These are phyloP conservation scores for Drosophila formosana DNA, from an alignment of 2,888 invertebrate genomes.

Conservation along the genomic window DNA sequence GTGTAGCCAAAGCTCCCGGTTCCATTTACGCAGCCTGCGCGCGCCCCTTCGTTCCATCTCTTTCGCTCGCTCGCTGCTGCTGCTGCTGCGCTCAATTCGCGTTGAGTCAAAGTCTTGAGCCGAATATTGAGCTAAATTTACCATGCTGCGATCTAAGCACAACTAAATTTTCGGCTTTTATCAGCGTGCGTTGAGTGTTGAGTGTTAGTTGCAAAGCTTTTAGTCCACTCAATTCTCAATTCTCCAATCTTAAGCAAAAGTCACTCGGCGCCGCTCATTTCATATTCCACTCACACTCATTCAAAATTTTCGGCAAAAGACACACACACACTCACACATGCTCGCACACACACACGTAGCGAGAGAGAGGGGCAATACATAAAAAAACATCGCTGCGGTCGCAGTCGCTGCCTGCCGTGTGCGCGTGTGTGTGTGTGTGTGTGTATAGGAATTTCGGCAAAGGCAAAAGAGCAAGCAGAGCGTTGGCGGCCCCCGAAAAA, in stretches of 20 bases:
- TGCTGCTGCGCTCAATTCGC: background rate
- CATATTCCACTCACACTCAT: constrained; percentile 52
- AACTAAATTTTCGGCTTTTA: background rate
- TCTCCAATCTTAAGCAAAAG: constrained; percentile 29
- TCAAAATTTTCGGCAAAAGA: constrained; percentile 57
- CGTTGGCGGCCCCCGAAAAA: constrained; percentile 52
- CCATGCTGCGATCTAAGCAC: background rate
- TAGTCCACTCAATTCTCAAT: background rate
- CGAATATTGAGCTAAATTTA: background rate
- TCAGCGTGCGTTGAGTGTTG: constrained; percentile 3
- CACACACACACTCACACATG: constrained; percentile 20
- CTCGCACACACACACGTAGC: constrained; percentile 1
- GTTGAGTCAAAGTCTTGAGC: constrained; percentile 23
- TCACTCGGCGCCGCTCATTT: constrained; percentile 45
- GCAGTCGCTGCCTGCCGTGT: constrained; percentile 13
- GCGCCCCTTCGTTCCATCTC: constrained; percentile 8
- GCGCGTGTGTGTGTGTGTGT: constrained; percentile 3
- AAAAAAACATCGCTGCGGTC: constrained; percentile 35
- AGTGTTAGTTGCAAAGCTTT: background rate
- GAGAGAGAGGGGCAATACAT: constrained; percentile 36
- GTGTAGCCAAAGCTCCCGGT: constrained; percentile 54
- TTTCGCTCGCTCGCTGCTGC: constrained; percentile 1
- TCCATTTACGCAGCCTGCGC: constrained; percentile 42
- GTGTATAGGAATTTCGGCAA: constrained; percentile 67
- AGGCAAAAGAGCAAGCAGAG: constrained; percentile 50